Percentiles rank a stretch among this genome's conserved stretches.
Evolutionary conservation across 2,797 vertebrate genomes (phyloP).

Genomic region (Pempheris klunzingeri): DNA sequence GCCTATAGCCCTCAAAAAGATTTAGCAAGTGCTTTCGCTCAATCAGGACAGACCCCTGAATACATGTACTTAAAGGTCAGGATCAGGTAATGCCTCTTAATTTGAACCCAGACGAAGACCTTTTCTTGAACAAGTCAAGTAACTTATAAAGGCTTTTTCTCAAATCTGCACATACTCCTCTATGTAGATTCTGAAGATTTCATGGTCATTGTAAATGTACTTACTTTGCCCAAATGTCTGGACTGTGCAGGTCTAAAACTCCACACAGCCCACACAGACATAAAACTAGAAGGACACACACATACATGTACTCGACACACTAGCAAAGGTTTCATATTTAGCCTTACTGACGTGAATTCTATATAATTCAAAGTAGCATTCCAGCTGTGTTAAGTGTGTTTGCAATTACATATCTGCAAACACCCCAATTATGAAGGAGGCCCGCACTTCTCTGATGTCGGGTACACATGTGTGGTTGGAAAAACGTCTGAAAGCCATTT

Average conservation of each 20-base stretch:
- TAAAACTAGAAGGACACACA: slow-evolving; percentile 5
- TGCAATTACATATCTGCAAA: slow-evolving; percentile 78
- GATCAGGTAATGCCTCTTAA: not conserved
- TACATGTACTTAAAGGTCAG: not conserved
- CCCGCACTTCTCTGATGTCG: slow-evolving; percentile 57
- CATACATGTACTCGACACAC: not conserved
- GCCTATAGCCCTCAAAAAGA: not conserved
- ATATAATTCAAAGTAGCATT: slow-evolving; percentile 67
- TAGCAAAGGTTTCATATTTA: slow-evolving; percentile 48
- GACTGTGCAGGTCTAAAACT: slow-evolving; percentile 1
- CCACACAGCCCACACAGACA: not conserved
- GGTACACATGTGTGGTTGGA: slow-evolving; percentile 64
- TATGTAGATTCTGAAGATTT: not conserved
- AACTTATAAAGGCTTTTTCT: not conserved
- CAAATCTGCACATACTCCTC: not conserved
- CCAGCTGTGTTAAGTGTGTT: slow-evolving; percentile 75
- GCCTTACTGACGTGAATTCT: slow-evolving; percentile 47
- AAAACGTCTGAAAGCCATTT: slow-evolving; percentile 76
- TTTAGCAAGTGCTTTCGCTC: not conserved
- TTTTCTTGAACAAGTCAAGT: not conserved
- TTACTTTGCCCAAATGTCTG: not conserved
- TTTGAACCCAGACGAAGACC: not conserved
- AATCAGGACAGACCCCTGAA: not conserved
- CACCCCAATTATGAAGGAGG: slow-evolving; percentile 70
- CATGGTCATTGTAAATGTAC: not conserved